Evolutionary conservation across 23 tunicate species (phyloP).

Genomic region (Aplidium turbinatum): DNA sequence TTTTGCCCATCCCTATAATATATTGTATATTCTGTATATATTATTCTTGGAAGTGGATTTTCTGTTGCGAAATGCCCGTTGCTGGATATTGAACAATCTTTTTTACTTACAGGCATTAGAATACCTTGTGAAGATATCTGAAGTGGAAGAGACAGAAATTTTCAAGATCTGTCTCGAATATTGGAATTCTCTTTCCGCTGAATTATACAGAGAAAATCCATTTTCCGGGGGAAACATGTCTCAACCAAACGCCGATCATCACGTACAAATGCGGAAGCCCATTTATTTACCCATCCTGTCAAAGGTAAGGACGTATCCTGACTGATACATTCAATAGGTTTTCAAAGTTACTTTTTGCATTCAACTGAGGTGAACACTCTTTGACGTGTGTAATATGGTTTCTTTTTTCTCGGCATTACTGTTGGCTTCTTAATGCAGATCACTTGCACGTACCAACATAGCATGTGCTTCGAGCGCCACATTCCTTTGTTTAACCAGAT

Average conservation of each 20-base stretch:
- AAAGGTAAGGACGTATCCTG: slow-evolving; percentile 31
- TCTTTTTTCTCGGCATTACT: too few relatives aligned
- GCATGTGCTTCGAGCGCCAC: too few relatives aligned
- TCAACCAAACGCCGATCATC: slow-evolving; percentile 3
- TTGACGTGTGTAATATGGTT: too few relatives aligned
- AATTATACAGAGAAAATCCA: slow-evolving; percentile 91
- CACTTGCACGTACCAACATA: too few relatives aligned
- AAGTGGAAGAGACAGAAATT: slow-evolving; percentile 99
- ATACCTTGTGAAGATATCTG: slow-evolving; percentile 94
- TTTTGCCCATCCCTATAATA: too few relatives aligned
- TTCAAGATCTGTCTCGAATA: slow-evolving; percentile 97
- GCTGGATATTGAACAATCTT: not conserved
- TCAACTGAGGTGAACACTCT: not conserved
- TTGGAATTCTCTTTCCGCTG: slow-evolving; percentile 90
- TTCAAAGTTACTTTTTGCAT: not conserved
- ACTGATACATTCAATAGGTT: not conserved
- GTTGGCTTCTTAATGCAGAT: too few relatives aligned
- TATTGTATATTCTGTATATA: too few relatives aligned
- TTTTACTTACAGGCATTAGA: slow-evolving; percentile 72
- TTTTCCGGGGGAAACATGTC: slow-evolving; percentile 43
- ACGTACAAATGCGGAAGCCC: slow-evolving; percentile 44
- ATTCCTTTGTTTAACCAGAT: too few relatives aligned
- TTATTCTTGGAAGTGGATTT: too few relatives aligned
- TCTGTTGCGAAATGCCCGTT: not conserved
- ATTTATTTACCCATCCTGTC: slow-evolving; percentile 71